Evolutionary conservation across 2,888 invertebrate species (phyloP).

Genomic region (Plebejus melissa): DNA sequence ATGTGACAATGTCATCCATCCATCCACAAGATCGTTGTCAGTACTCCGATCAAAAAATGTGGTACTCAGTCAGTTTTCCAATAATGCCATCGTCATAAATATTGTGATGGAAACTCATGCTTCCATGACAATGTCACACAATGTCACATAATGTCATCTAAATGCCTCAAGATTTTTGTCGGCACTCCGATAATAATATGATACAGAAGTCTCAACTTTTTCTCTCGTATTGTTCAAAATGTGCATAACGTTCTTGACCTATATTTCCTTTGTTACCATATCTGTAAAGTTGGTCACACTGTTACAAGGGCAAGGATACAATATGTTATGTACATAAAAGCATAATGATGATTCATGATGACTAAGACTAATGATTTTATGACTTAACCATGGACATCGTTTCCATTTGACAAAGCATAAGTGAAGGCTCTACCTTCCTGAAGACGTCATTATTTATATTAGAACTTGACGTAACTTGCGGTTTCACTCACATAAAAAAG

Average conservation of each 20-base stretch:
- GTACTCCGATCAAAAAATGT: no score
- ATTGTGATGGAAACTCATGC: no score
- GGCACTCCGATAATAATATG: no score
- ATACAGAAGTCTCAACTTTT: not conserved
- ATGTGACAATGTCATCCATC: no score
- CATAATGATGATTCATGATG: not conserved
- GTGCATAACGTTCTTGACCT: conserved; percentile 3
- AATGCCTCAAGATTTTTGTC: no score
- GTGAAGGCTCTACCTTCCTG: not conserved
- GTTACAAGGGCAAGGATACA: not conserved
- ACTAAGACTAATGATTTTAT: not conserved
- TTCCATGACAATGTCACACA: no score
- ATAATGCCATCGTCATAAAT: no score
- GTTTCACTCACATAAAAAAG: no score
- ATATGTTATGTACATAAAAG: not conserved
- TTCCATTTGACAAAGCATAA: not conserved
- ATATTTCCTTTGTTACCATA: not conserved
- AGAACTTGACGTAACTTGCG: not conserved
- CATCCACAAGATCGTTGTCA: no score
- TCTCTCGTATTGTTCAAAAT: not conserved
- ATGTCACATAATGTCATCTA: no score
- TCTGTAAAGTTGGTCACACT: not conserved
- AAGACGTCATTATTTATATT: not conserved
- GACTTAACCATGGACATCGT: not conserved
- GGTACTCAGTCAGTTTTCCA: no score